phyloP scores from a whole-genome alignment of 2,797 vertebrate species.

The Phaenicophaeus curvirostris region DNA sequence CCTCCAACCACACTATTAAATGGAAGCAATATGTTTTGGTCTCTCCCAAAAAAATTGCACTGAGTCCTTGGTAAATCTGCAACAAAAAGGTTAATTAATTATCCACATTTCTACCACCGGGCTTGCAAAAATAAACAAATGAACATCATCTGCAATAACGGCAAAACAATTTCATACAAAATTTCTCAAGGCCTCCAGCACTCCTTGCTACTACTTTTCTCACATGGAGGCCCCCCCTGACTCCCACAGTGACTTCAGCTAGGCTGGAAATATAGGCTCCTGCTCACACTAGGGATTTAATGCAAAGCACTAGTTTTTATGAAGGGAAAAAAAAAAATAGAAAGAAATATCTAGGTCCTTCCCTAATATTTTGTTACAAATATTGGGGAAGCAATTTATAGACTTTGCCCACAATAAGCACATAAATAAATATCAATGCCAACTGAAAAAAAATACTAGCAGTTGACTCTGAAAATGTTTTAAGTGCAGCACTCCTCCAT shows the following conservation, averaged over 20 bases:
- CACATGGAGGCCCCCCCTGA: background rate
- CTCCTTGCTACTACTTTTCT: background rate
- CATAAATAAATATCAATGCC: conserved; percentile 15
- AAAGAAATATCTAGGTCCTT: background rate
- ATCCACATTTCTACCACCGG: background rate
- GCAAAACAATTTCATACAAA: background rate
- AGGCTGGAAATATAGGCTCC: background rate
- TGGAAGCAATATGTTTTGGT: background rate
- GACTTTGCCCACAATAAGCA: background rate
- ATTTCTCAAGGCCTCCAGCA: background rate
- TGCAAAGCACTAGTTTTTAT: background rate
- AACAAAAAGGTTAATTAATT: background rate
- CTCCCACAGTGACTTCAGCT: background rate
- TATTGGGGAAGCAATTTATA: background rate
- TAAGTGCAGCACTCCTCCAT: background rate
- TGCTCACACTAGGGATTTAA: background rate
- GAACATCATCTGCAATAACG: background rate
- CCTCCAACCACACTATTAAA: background rate
- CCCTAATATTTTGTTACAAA: background rate
- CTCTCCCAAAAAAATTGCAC: background rate
- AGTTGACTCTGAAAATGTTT: conserved; percentile 35
- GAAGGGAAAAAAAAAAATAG: background rate
- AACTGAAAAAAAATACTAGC: background rate
- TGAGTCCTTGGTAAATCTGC: background rate
- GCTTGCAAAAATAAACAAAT: conserved; percentile 18